These are phyloP conservation scores for Setipinna tenuifilis DNA, from an alignment of 2,797 vertebrate genomes.

Conservation along the genomic window DNA sequence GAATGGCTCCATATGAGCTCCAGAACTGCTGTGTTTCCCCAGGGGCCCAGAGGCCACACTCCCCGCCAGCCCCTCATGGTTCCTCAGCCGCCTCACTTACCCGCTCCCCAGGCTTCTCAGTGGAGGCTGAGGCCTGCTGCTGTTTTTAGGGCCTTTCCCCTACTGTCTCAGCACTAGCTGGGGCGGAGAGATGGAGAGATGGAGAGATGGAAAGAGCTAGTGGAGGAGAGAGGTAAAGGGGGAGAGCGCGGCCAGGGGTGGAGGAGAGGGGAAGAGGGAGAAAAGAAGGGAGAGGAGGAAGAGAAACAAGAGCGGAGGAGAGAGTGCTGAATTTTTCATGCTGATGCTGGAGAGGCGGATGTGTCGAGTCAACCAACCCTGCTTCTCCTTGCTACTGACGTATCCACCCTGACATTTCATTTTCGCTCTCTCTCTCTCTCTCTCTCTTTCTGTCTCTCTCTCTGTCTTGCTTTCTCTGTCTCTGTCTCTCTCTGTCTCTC, in stretches of 20 bases:
- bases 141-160: background rate
- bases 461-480: background rate
- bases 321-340: constrained; percentile 16
- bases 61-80: constrained; percentile 38
- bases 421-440: background rate
- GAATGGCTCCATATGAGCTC: background rate
- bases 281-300: background rate
- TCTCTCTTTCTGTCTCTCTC: background rate
- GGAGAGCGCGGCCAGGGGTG: too few species aligned
- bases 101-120: constrained; percentile 41
- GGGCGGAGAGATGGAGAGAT: background rate
- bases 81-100: constrained; percentile 41
- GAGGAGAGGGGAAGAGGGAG: too few species aligned
- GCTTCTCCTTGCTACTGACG: background rate
- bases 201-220: background rate
- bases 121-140: constrained; percentile 13
- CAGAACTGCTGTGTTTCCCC: background rate
- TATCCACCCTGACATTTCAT: background rate
- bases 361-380: background rate
- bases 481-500: background rate
- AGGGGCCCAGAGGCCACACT: background rate
- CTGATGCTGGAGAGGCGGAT: background rate
- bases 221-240: too few species aligned
- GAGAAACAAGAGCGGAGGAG: background rate
- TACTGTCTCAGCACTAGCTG: background rate